Evolutionary conservation across 2,797 vertebrate species (phyloP), one percentile per base, ranked within the genome.

Genomic region (Harpagifer antarcticus): DNA sequence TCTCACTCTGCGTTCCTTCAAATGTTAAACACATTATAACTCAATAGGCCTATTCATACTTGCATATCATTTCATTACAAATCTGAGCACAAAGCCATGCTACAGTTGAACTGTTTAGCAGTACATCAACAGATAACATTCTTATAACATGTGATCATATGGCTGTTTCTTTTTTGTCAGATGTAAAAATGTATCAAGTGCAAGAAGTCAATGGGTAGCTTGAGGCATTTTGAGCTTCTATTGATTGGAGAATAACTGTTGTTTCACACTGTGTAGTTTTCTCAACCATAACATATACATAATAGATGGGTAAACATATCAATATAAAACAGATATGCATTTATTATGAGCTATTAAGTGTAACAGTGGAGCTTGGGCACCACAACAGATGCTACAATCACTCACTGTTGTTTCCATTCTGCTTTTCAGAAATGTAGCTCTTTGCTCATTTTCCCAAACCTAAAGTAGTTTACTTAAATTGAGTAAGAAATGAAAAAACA

Each of bases 391-490:
- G 11, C 17, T 40, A 3, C 16, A 44, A 9, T 37, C 74, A 4
- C 63, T 48, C 33, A 37, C 55, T 61, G 9, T 76, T 49, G 40
- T 73, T 42, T 33, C 27, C 5, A 1, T 31, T 44, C 40, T 63
- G 59, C 17, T 3, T 61, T 16, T 57, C 15, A n/a, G 4, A 19
- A 2, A 71, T 49, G 40, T 8, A 37, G 60, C 53, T 10, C n/a
- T 10, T 7, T 50, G 19, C 47, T 77, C 9, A 27, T 64, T 81
- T 56, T 60, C 23, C 42, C 56, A 54, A 72, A 77, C 27, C 65
- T 15, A 77, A 70, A 79, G 59, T 57, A 48, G 71, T 74, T 70
- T 61, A 55, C 58, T 86, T 79, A 72, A 79, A 79, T 79, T 62
- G 55, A 73, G 75, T 68, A 31, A 54, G 66, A 80, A 68, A 80